A percentile compares a stretch with the other conserved stretches of the same genome.
phyloP scores from a whole-genome alignment of 2,797 vertebrate species.

The Gymnothorax reevesii region DNA sequence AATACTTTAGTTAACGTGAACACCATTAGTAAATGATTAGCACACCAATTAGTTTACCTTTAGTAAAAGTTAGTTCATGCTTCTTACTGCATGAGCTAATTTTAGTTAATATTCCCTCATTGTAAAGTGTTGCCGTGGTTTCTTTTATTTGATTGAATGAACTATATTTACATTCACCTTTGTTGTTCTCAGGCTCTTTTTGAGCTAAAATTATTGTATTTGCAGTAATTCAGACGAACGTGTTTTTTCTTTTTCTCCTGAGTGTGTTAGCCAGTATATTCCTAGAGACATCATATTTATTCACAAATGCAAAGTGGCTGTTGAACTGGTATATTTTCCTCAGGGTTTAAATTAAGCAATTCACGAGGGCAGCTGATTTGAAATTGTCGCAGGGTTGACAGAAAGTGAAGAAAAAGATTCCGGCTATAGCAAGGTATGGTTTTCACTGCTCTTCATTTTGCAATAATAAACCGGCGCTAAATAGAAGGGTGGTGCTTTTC shows the following conservation, averaged over 20 bases:
- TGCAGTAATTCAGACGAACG: neutral
- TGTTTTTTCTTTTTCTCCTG: neutral
- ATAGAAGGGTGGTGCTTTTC: neutral
- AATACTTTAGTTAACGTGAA: too few species aligned
- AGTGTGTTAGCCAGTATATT: neutral
- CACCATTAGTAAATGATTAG: too few species aligned
- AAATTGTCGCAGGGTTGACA: neutral
- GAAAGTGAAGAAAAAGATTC: neutral
- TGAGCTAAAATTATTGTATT: neutral
- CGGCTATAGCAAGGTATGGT: neutral
- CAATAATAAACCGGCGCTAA: neutral
- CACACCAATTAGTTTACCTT: too few species aligned
- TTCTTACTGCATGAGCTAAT: too few species aligned
- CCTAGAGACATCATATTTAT: neutral
- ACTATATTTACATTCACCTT: too few species aligned
- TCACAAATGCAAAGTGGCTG: neutral
- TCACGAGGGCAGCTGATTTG: neutral
- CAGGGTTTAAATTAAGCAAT: neutral
- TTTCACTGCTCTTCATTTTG: neutral
- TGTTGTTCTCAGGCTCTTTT: neutral
- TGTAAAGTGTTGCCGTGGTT: too few species aligned
- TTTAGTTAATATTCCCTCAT: too few species aligned
- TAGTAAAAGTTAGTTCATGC: too few species aligned
- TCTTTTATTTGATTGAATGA: too few species aligned
- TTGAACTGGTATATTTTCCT: neutral